Conservation (phyloP, 2,888 invertebrate species). For the Synergus laeviventris region DNA sequence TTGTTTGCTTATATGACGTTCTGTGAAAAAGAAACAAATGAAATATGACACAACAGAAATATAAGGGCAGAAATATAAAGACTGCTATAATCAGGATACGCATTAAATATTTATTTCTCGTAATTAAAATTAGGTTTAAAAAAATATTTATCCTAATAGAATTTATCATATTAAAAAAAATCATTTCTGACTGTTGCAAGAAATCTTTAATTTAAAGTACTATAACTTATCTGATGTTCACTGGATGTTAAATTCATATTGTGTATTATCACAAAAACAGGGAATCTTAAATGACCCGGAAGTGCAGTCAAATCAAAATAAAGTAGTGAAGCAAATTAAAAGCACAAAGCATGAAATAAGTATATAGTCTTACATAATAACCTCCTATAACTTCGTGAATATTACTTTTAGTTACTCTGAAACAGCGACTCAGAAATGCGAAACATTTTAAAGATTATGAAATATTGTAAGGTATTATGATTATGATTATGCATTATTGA, state of each 20-base stretch:
- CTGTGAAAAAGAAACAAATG: neutral
- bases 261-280: neutral
- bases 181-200: conserved; percentile 1
- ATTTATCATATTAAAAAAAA: conserved; percentile 2
- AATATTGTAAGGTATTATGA: conserved; percentile 60
- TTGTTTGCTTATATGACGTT: neutral
- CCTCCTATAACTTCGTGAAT: conserved; percentile 18
- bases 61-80: conserved; percentile 36
- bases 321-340: conserved; percentile 16
- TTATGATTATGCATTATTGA: conserved; percentile 68
- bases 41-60: conserved; percentile 1
- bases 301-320: conserved; percentile 39
- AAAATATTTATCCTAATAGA: conserved; percentile 1
- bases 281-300: neutral
- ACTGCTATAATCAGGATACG: conserved; percentile 27
- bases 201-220: conserved; percentile 1
- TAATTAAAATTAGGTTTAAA: neutral
- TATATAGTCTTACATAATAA: conserved; percentile 36
- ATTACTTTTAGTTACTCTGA: conserved; percentile 26
- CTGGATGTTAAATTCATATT: neutral
- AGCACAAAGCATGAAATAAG: conserved; percentile 34
- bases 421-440: conserved; percentile 26
- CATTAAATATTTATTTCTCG: conserved; percentile 8
- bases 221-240: neutral
- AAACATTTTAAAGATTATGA: conserved; percentile 22